Conservation (phyloP, 2,113 vertebrate genomes). For the Ciconia boyciana region DNA sequence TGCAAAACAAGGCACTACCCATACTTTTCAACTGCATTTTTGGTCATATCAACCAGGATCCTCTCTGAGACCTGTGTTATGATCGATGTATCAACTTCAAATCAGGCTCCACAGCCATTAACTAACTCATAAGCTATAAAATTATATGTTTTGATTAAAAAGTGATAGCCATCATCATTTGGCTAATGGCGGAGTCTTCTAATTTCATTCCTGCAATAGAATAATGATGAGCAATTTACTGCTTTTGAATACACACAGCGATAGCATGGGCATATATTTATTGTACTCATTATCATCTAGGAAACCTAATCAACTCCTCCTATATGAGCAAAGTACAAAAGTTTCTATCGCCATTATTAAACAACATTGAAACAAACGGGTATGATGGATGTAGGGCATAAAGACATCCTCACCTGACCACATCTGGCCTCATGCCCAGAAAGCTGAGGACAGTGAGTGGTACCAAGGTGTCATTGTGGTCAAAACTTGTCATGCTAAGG, state of each 20-base stretch:
- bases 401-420: not conserved
- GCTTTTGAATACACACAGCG: not conserved
- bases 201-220: slow-evolving; percentile 26
- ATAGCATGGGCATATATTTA: not conserved
- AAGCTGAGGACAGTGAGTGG: not conserved
- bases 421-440: not conserved
- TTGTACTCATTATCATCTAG: slow-evolving; percentile 14
- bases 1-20: not conserved
- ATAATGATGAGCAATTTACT: slow-evolving; percentile 34
- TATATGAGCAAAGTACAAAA: not conserved
- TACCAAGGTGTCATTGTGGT: not conserved
- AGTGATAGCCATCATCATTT: slow-evolving; percentile 27
- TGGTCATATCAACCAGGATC: not conserved
- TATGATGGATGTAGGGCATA: not conserved
- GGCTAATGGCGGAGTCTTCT: slow-evolving; percentile 6
- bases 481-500: not conserved
- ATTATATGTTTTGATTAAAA: slow-evolving; percentile 53
- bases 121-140: slow-evolving; percentile 44
- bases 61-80: not conserved
- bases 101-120: not conserved
- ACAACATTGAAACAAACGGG: not conserved
- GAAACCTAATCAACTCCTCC: slow-evolving; percentile 7
- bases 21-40: not conserved
- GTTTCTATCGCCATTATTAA: not conserved
- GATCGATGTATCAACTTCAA: not conserved